Conservation (phyloP, 2,888 invertebrate species). For the Eupithecia vulgata region DNA sequence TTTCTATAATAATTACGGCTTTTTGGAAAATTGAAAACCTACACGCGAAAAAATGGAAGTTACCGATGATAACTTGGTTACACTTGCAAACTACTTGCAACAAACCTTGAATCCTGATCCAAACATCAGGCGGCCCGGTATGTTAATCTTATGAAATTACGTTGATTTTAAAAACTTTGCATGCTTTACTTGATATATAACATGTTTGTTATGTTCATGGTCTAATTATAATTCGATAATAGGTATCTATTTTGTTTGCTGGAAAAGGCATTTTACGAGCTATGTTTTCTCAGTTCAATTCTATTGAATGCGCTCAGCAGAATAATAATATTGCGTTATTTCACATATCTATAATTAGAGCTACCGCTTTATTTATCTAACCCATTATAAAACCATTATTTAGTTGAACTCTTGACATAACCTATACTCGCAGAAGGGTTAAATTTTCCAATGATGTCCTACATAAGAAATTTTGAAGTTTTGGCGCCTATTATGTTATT, state of each 20-base stretch:
- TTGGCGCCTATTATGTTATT: not conserved
- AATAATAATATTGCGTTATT: not conserved
- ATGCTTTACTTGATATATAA: not conserved
- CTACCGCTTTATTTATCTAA: not conserved
- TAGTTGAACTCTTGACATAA: not conserved
- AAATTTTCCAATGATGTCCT: not conserved
- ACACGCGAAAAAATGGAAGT: constrained; percentile 89
- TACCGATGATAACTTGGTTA: constrained; percentile 92
- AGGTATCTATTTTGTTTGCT: not conserved
- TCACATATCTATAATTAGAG: not conserved
- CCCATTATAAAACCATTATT: not conserved
- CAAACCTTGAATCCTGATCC: constrained; percentile 94
- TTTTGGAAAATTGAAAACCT: not conserved
- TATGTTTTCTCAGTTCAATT: not conserved
- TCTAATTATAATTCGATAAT: not conserved
- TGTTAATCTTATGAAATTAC: constrained; percentile 47
- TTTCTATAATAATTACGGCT: not conserved
- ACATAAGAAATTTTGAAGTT: not conserved
- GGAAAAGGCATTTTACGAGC: not conserved
- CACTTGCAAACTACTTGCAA: constrained; percentile 92
- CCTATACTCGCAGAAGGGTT: not conserved
- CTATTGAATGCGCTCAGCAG: not conserved
- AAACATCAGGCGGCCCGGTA: constrained; percentile 92
- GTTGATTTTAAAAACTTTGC: not conserved
- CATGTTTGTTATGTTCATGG: not conserved